Evolutionary conservation across 2,888 invertebrate genomes (phyloP).

Genomic region (Helicoverpa assulta): DNA sequence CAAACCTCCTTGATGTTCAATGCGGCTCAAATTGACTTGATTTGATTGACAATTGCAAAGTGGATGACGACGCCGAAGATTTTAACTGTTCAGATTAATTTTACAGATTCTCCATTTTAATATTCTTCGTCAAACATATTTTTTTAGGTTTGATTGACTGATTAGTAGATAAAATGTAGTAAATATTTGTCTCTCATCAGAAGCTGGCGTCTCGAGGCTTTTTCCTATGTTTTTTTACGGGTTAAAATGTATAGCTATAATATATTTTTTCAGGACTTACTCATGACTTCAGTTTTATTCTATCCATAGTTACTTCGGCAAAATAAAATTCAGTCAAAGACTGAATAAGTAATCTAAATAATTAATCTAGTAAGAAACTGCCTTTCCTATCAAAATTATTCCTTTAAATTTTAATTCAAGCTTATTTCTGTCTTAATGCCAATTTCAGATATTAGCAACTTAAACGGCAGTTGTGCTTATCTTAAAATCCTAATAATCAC

Average conservation of each 20-base stretch:
- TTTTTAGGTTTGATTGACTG: too few relatives aligned
- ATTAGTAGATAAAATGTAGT: too few relatives aligned
- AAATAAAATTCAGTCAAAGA: not conserved
- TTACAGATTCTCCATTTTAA: not conserved
- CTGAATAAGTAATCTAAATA: too few relatives aligned
- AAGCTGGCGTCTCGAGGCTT: too few relatives aligned
- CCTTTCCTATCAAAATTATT: constrained; percentile 1
- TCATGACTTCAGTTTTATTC: too few relatives aligned
- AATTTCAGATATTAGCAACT: constrained; percentile 25
- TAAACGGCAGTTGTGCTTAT: constrained; percentile 28
- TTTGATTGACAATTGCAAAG: too few relatives aligned
- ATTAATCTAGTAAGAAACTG: not conserved
- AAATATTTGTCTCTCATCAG: too few relatives aligned
- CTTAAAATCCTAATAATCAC: constrained; percentile 29
- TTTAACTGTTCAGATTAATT: not conserved
- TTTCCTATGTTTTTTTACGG: too few relatives aligned
- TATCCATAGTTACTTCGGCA: too few relatives aligned
- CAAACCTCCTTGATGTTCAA: constrained; percentile 38
- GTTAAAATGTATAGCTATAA: too few relatives aligned
- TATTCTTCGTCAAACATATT: not conserved
- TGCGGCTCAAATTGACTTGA: constrained; percentile 11
- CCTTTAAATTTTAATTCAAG: constrained; percentile 26
- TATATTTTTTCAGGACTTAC: not conserved
- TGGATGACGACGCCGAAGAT: not conserved
- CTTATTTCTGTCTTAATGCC: constrained; percentile 20